Conservation (phyloP, 2,113 vertebrate species). For the Atrichornis clamosus region DNA sequence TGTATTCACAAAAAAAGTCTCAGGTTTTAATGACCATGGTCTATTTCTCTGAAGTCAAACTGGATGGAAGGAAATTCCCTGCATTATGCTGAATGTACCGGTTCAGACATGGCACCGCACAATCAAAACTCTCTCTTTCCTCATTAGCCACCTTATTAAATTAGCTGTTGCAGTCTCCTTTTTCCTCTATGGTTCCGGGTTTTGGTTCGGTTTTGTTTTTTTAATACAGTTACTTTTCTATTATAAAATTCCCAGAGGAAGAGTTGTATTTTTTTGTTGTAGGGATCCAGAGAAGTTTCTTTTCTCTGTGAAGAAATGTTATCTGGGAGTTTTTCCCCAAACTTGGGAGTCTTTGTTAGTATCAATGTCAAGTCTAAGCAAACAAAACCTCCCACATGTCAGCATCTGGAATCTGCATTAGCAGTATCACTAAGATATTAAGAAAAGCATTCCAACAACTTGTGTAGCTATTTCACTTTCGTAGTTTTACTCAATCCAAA, state of each 20-base stretch:
- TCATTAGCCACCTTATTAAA: neutral
- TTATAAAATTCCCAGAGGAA: neutral
- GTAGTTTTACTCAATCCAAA: neutral
- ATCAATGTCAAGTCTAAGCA: conserved; percentile 8
- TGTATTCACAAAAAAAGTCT: neutral
- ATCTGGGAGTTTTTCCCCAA: neutral
- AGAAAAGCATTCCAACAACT: conserved; percentile 19
- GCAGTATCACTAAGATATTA: neutral
- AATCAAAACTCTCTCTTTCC: neutral
- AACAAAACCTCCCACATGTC: conserved; percentile 10
- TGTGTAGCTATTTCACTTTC: neutral
- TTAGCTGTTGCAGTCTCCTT: neutral
- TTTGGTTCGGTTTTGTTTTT: neutral
- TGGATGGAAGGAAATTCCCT: neutral
- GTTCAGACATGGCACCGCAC: neutral
- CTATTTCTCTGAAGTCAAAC: neutral
- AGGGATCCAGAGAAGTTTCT: neutral
- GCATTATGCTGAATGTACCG: neutral
- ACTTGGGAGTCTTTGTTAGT: neutral
- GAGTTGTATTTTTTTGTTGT: neutral
- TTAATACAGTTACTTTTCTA: neutral
- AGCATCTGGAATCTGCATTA: neutral
- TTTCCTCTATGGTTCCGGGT: neutral
- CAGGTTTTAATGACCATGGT: neutral
- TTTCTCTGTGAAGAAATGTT: conserved; percentile 4